Conservation (phyloP, 2,888 invertebrate genomes). For the Therioaphis trifolii region DNA sequence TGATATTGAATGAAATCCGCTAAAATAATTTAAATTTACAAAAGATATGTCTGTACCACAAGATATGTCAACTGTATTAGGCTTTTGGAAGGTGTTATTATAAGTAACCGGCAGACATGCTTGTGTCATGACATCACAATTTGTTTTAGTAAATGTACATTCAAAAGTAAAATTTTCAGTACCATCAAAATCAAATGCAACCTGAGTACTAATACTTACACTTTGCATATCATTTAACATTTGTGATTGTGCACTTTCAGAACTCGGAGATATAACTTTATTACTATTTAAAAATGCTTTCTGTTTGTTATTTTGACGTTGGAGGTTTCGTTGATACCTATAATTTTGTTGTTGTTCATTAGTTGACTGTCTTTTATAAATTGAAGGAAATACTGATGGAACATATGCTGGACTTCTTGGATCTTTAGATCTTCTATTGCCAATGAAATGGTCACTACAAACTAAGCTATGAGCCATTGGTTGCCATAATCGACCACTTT, state of each 20-base stretch:
- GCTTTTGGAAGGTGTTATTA: neutral
- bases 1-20: neutral
- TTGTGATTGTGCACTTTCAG: neutral
- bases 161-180: neutral
- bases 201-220: neutral
- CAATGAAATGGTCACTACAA: slow-evolving; percentile 13
- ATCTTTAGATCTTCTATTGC: neutral
- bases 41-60: slow-evolving; percentile 8
- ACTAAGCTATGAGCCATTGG: neutral
- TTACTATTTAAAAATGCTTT: neutral
- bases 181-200: neutral
- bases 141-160: neutral
- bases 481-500: neutral
- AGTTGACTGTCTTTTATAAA: neutral
- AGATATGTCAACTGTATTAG: neutral
- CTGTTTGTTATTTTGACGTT: neutral
- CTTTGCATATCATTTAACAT: neutral
- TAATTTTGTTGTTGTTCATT: neutral
- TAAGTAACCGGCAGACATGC: neutral
- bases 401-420: neutral
- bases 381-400: too few relatives aligned
- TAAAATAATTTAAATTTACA: neutral
- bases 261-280: neutral
- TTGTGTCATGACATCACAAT: neutral
- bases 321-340: slow-evolving; percentile 1